Evolutionary conservation across 1,140 invertebrate species (phyloP), one percentile per base, ranked within the genome.

Genomic region (Hyles vespertilio): DNA sequence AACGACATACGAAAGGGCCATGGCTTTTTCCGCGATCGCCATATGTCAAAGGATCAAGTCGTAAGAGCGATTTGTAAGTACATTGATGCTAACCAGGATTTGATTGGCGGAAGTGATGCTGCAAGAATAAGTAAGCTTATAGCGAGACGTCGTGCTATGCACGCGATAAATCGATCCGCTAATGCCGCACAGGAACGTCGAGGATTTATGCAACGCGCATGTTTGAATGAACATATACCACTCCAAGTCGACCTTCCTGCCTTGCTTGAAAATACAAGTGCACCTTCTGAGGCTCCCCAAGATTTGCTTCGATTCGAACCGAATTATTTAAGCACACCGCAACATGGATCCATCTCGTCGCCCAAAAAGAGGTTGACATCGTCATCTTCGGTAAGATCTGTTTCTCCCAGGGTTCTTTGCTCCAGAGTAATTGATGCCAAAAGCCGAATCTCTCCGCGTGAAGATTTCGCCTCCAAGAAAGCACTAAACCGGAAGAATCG

Each of bases 11-110:
- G 75, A 2, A 69, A 76, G 48, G 85, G 85, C 8, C 81, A 83
- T 53, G 85, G 85, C 0, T 88, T 87, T 68, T 88, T 81, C 61
- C 61, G 85, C 46, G 84, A 88, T 59, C 72, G 69, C 8, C 78
- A 85, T 52, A 61, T 83, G 10, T 65, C 77, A 9, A 75, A 78
- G 0, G 63, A 83, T 56, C 70, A 83, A 43, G 81, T 79, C 62
- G 74, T 72, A 3, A 78, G 83, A 45, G 75, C 74, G n/a, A 72
- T 81, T 32, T 82, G 77, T 56, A 70, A 69, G 11, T 81, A 75
- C 56, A 79, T 81, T 11, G 77, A 83, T 48, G 63, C 72, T 58
- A 78, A 86, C 65, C 66, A 70, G 3, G 56, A 83, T 47, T 60
- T 75, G n/a, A 59, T 69, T 43, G 63, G 62, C 10, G 75, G 69